Evolutionary conservation across 2,888 invertebrate species (phyloP).

Genomic region (Zaprionus obscuricornis): DNA sequence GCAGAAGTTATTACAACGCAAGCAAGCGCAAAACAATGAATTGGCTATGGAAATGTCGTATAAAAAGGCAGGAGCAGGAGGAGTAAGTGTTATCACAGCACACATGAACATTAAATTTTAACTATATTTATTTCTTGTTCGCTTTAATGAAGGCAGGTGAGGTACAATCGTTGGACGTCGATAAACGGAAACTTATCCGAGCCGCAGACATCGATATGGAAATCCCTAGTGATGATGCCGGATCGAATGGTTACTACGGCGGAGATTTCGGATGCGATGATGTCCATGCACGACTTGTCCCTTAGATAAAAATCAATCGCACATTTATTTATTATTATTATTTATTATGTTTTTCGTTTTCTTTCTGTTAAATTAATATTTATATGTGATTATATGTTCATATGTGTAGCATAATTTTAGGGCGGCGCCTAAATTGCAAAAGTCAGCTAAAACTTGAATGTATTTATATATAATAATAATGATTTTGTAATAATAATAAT

Average conservation of each 20-base stretch:
- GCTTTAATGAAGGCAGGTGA: constrained; percentile 49
- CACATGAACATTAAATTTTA: too few relatives aligned
- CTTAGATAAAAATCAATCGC: constrained; percentile 57
- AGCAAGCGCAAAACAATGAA: constrained; percentile 39
- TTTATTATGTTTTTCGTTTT: too few relatives aligned
- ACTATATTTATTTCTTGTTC: neutral
- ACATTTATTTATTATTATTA: neutral
- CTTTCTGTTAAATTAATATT: neutral
- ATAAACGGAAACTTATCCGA: constrained; percentile 31
- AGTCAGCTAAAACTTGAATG: too few relatives aligned
- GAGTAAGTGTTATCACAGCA: too few relatives aligned
- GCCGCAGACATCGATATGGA: constrained; percentile 58
- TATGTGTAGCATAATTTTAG: constrained; percentile 1
- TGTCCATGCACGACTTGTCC: constrained; percentile 77
- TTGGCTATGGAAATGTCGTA: constrained; percentile 71
- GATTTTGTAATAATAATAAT: too few relatives aligned
- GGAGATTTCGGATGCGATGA: constrained; percentile 74
- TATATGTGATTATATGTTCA: neutral
- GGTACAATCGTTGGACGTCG: constrained; percentile 57
- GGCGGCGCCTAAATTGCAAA: constrained; percentile 1
- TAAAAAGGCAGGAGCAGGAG: constrained; percentile 70
- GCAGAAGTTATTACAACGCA: constrained; percentile 63
- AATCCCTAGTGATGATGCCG: constrained; percentile 63
- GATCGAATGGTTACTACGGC: constrained; percentile 52
- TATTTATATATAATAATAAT: too few relatives aligned